Base-by-base conservation (phyloP, 2,113 vertebrate species). In the Acrocephalus arundinaceus region DNA sequence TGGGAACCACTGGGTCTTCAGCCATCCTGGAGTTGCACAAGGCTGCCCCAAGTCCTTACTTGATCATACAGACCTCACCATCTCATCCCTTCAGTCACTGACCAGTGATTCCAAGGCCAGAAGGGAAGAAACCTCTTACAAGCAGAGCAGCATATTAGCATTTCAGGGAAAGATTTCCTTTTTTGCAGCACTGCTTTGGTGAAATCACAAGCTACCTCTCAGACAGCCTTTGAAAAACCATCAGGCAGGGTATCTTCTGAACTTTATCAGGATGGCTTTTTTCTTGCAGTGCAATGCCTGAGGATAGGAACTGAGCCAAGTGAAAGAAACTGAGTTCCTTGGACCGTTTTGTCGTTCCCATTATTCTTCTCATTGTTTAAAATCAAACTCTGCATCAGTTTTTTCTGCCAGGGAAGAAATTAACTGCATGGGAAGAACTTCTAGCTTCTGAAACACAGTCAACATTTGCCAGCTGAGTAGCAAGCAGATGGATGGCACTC, bases 401-500 rank as follows among this genome's bases (percentile, higher is more conserved):
- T 46, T 67, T 81, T 95, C 75, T 90, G 61, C 81, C 77, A 90
- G 58, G 43, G 66, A 82, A 91, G 45, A 87, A 85, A 75, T 75
- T 65, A 94, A 92, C 49, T 33, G 41, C 81, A 27, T 49, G 31
- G 49, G 74, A 89, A 30, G 54, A 89, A 59, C 10, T 75, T n/a
- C 30, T 66, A 73, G 49, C 82, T 94, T 89, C 68, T 77, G 68
- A 77, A 92, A 59, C 21, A 46, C 22, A 59, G 83, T 71, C 80
- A 92, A 4, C 23, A 8, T 43, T 76, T 93, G 89, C 89, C 92
- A 97, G 78, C 67, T 70, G 85, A 92, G 52, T 39, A 97, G 77
- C 86, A 96, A 97, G 77, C 86, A 96, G 91, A 73, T 79, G 81
- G 61, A 66, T 94, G 81, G 91, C 87, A 97, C 46, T 54, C 87